Conservation (phyloP, 2,888 invertebrate species). For the Epistrophe grossulariae region DNA sequence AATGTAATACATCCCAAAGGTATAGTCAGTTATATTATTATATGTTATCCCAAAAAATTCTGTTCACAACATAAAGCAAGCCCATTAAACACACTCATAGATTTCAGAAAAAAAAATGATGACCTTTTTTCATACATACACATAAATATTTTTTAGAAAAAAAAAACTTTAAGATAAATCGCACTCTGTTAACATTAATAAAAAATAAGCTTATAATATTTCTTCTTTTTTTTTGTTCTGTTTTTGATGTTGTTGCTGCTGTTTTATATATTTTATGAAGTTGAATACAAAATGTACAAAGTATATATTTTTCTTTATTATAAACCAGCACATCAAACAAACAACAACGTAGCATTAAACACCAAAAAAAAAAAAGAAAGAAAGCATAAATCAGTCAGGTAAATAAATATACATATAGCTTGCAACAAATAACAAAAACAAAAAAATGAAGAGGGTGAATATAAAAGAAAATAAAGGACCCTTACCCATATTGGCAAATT, state of each 20-base stretch:
- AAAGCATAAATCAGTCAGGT: conserved; percentile 73
- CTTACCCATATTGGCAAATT: conserved; percentile 66
- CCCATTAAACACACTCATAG: conserved; percentile 38
- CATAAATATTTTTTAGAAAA: conserved; percentile 14
- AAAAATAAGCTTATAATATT: conserved; percentile 29
- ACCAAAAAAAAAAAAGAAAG: conserved; percentile 9
- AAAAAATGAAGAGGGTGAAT: conserved; percentile 12
- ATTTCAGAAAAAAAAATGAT: neutral
- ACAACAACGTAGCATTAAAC: neutral
- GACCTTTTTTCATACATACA: neutral
- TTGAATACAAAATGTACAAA: conserved; percentile 21
- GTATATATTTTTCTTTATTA: conserved; percentile 60
- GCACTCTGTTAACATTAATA: conserved; percentile 53
- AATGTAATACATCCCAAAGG: conserved; percentile 28
- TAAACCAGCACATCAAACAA: conserved; percentile 40
- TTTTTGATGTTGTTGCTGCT: neutral
- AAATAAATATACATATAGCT: conserved; percentile 56
- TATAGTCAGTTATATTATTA: conserved; percentile 2
- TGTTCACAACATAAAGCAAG: conserved; percentile 20
- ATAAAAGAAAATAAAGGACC: conserved; percentile 39
- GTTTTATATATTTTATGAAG: conserved; percentile 19
- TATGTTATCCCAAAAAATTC: neutral
- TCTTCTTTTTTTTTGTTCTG: neutral
- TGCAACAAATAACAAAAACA: conserved; percentile 5
- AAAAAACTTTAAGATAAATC: conserved; percentile 56